These are phyloP conservation scores for Coelopa frigida DNA, from an alignment of 1,140 invertebrate species.

Conservation along the genomic window DNA sequence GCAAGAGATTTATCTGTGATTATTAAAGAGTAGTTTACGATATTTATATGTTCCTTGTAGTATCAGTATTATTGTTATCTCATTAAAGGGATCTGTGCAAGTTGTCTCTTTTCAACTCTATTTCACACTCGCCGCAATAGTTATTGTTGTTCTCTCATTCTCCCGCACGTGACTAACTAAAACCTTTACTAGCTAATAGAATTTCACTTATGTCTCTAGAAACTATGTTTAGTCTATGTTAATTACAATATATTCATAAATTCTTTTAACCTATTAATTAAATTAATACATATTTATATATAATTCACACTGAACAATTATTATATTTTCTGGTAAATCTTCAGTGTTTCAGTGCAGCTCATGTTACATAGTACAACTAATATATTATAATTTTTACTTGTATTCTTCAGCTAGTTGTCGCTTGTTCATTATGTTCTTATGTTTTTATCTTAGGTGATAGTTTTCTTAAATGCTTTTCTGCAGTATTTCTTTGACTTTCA, in stretches of 20 bases:
- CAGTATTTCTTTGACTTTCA: too few species aligned
- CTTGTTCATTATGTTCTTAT: too few species aligned
- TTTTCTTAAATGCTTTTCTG: too few species aligned
- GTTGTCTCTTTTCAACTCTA: constrained; percentile 7
- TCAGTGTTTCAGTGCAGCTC: too few species aligned
- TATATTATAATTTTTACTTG: too few species aligned
- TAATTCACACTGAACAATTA: too few species aligned
- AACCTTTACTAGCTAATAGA: background rate
- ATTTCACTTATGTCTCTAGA: background rate
- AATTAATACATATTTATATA: background rate
- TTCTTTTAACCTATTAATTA: constrained; percentile 1
- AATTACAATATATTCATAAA: background rate
- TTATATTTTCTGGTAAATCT: too few species aligned
- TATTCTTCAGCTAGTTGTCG: too few species aligned
- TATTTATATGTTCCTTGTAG: background rate
- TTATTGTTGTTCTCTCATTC: background rate
- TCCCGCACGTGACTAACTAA: background rate
- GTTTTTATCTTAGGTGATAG: too few species aligned
- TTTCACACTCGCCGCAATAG: background rate
- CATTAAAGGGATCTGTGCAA: constrained; percentile 5
- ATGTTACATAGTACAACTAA: too few species aligned
- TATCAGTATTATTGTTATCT: constrained; percentile 6
- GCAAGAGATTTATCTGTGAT: constrained; percentile 3
- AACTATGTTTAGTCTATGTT: background rate
- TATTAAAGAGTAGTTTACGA: constrained; percentile 3